Evolutionary conservation across 2,797 vertebrate species (phyloP).

Genomic region (Jordanella pulchra): DNA sequence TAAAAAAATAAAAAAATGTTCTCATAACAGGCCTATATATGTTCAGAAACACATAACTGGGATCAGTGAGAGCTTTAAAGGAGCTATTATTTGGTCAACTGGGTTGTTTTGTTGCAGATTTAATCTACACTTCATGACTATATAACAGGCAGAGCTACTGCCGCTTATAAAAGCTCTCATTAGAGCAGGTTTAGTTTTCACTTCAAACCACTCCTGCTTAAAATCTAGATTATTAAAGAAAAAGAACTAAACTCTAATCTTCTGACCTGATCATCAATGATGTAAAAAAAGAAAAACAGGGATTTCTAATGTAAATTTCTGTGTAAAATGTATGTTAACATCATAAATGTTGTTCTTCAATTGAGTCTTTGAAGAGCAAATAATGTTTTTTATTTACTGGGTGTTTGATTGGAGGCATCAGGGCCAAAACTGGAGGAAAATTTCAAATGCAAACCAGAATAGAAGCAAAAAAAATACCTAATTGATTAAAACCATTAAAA

Average conservation of each 20-base stretch:
- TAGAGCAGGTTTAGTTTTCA: constrained; percentile 4
- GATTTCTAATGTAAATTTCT: neutral
- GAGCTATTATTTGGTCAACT: constrained; percentile 24
- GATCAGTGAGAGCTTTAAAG: constrained; percentile 12
- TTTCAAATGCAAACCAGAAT: too few species aligned
- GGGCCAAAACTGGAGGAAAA: too few species aligned
- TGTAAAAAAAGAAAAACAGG: neutral
- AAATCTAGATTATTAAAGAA: neutral
- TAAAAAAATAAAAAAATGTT: constrained; percentile 1
- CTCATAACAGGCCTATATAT: constrained; percentile 27
- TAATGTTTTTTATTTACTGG: neutral
- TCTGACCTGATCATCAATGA: neutral
- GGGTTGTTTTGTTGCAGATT: constrained; percentile 14
- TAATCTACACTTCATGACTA: constrained; percentile 31
- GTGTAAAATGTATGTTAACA: neutral
- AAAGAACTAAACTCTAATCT: neutral
- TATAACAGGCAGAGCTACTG: constrained; percentile 20
- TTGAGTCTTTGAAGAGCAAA: neutral
- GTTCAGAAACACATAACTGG: constrained; percentile 23
- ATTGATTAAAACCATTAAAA: too few species aligned
- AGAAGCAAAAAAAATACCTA: too few species aligned
- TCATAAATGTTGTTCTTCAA: neutral
- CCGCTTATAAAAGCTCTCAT: constrained; percentile 33
- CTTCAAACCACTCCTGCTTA: neutral
- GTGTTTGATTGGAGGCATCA: too few species aligned